phyloP scores from a whole-genome alignment of 1,140 invertebrate genomes.

The Mizuhopecten yessoensis region DNA sequence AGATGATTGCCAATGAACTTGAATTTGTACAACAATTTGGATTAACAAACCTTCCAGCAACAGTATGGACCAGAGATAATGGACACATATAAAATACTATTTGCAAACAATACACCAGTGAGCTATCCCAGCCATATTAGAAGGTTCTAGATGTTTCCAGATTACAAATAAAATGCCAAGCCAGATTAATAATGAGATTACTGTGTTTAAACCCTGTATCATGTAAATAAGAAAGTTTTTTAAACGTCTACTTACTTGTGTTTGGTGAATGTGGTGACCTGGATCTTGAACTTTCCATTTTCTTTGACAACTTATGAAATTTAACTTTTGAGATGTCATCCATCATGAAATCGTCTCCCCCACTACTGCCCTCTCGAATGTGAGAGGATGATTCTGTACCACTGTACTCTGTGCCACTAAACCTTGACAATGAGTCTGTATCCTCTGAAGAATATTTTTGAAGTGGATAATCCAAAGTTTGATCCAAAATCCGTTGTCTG shows the following conservation, averaged over 20 bases:
- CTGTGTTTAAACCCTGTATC: background rate
- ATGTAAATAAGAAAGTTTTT: background rate
- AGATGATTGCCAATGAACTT: background rate
- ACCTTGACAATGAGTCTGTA: conserved; percentile 52
- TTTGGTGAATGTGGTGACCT: conserved; percentile 46
- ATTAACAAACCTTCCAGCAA: background rate
- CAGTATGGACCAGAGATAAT: no score
- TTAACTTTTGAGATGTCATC: conserved; percentile 57
- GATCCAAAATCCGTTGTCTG: conserved; percentile 44
- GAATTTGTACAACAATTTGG: background rate
- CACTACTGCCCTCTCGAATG: conserved; percentile 50
- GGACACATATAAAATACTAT: background rate
- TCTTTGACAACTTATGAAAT: conserved; percentile 55
- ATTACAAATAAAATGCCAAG: background rate
- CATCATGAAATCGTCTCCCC: conserved; percentile 55
- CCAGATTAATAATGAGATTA: background rate
- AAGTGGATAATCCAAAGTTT: conserved; percentile 4
- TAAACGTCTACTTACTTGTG: conserved; percentile 45
- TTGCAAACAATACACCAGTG: background rate
- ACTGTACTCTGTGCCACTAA: conserved; percentile 56
- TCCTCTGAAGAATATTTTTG: conserved; percentile 50
- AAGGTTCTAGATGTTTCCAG: background rate
- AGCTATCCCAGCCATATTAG: background rate
- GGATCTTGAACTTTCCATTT: background rate
- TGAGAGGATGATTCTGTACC: conserved; percentile 56